A percentile compares a stretch with the other conserved stretches of the same genome.
phyloP scores from a whole-genome alignment of 2,113 vertebrate genomes.

The Ivindomyrus marchei region DNA sequence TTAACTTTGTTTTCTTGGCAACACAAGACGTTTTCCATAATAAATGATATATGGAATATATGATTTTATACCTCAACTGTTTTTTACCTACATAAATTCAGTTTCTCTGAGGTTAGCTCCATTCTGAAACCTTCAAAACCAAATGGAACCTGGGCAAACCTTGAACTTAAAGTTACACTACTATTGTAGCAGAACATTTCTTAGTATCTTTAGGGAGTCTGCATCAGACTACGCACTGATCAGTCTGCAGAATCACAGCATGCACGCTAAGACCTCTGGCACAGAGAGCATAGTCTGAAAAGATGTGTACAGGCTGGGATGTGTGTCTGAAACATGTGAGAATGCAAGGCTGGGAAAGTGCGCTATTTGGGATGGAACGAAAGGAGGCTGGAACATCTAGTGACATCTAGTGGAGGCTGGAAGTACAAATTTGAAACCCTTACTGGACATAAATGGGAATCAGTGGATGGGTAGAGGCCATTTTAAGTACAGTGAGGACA shows the following conservation, averaged over 20 bases:
- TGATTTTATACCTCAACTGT: background rate
- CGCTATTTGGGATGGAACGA: background rate
- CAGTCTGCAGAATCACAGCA: background rate
- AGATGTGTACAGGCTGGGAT: background rate
- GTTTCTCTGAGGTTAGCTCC: background rate
- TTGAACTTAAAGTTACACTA: background rate
- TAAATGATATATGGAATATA: background rate
- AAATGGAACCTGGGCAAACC: background rate
- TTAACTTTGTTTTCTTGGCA: background rate
- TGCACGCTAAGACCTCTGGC: background rate
- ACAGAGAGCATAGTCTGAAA: background rate
- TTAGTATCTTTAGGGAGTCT: background rate
- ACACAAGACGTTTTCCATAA: background rate
- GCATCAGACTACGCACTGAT: background rate
- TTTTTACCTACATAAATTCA: background rate
- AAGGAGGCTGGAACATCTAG: background rate
- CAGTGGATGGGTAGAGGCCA: background rate
- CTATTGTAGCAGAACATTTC: background rate
- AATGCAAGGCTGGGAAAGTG: background rate
- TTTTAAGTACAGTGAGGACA: background rate
- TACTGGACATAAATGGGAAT: background rate
- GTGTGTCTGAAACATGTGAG: background rate
- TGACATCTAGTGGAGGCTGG: background rate
- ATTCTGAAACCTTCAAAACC: background rate
- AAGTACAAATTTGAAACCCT: background rate